A percentile compares a stretch with the other conserved stretches of the same genome.
Evolutionary conservation across 2,888 invertebrate species (phyloP).

Genomic region (Hydraecia micacea): DNA sequence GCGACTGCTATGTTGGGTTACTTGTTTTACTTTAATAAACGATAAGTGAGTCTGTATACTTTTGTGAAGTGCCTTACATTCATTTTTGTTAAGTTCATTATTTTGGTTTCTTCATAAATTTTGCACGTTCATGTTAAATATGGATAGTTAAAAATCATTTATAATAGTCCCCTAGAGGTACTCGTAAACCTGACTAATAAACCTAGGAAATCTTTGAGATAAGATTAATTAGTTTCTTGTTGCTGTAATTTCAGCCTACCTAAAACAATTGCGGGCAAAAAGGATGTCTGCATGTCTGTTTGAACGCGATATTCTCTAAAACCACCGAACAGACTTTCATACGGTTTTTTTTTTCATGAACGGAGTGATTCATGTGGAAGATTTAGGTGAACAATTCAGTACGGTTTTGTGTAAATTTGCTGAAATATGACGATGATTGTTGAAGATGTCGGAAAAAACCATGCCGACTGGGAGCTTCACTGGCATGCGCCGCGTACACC

Average conservation of each 20-base stretch:
- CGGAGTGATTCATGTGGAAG: background rate
- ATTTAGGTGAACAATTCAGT: too few species aligned
- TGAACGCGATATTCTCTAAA: background rate
- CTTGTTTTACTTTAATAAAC: too few species aligned
- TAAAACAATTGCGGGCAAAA: background rate
- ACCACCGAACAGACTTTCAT: background rate
- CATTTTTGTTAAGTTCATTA: too few species aligned
- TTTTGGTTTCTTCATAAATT: too few species aligned
- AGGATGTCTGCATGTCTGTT: background rate
- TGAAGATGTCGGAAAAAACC: background rate
- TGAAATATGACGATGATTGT: background rate
- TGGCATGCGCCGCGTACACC: background rate
- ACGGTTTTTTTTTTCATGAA: background rate
- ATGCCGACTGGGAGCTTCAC: background rate
- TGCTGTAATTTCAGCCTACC: background rate
- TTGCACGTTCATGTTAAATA: too few species aligned
- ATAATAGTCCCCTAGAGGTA: background rate
- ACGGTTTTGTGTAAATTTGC: background rate
- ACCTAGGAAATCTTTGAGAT: too few species aligned
- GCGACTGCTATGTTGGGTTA: too few species aligned
- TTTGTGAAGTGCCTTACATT: too few species aligned
- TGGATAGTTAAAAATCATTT: too few species aligned
- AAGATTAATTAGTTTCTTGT: background rate
- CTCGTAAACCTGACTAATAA: background rate
- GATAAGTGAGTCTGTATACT: too few species aligned